Evolutionary conservation across 2,113 vertebrate genomes (phyloP).

Genomic region (Ammodytes marinus): DNA sequence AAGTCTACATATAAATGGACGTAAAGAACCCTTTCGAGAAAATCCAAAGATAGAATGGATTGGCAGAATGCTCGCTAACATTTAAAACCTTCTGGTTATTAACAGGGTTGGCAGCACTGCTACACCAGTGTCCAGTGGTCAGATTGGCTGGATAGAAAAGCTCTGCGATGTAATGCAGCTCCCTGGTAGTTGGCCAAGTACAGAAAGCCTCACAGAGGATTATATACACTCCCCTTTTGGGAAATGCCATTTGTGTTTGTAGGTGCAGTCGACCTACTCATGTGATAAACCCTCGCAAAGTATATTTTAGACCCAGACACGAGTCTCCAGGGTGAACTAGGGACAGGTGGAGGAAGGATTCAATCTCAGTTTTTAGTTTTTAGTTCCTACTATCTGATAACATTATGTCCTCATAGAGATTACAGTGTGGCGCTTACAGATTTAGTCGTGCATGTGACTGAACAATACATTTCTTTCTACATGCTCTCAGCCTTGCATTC

Average conservation of each 20-base stretch:
- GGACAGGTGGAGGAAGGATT: neutral
- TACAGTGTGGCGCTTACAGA: conserved; percentile 24
- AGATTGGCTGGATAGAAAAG: conserved; percentile 46
- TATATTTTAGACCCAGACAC: conserved; percentile 31
- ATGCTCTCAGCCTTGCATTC: conserved; percentile 1
- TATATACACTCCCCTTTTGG: conserved; percentile 46
- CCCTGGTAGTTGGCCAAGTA: conserved; percentile 52
- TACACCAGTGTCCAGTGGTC: conserved; percentile 14
- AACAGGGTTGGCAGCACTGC: conserved; percentile 23
- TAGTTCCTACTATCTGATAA: neutral
- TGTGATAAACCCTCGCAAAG: conserved; percentile 38
- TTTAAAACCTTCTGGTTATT: conserved; percentile 26
- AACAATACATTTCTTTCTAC: conserved; percentile 15
- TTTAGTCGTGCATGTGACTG: conserved; percentile 41
- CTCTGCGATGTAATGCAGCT: conserved; percentile 57
- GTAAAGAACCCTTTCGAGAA: neutral
- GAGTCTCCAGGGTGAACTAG: neutral
- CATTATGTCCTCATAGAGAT: conserved; percentile 30
- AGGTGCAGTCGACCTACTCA: conserved; percentile 37
- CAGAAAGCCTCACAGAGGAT: conserved; percentile 58
- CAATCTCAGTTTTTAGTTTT: neutral
- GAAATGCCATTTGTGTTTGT: conserved; percentile 50
- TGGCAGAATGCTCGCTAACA: neutral
- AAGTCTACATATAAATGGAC: neutral
- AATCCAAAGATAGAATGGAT: conserved; percentile 16